A percentile compares a stretch with the other conserved stretches of the same genome.
Evolutionary conservation across 2,888 invertebrate genomes (phyloP).

Genomic region (Coelinius sp.): DNA sequence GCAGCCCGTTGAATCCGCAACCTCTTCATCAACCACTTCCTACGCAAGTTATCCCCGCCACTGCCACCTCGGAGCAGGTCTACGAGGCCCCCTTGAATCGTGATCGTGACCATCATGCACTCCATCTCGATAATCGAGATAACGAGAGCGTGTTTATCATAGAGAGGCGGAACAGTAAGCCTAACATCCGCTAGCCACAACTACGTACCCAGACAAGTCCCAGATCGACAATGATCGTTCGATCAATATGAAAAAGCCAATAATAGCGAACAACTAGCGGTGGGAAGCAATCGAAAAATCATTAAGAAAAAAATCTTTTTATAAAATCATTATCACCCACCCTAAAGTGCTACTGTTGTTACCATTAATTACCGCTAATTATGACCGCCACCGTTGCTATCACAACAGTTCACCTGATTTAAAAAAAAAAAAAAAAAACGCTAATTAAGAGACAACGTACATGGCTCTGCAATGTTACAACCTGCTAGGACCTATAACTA

Average conservation of each 20-base stretch:
- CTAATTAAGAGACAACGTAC: slow-evolving; percentile 43
- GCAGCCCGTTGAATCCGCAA: slow-evolving; percentile 71
- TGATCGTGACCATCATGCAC: slow-evolving; percentile 70
- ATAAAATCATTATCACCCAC: slow-evolving; percentile 34
- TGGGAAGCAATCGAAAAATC: slow-evolving; percentile 9
- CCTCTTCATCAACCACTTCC: slow-evolving; percentile 68
- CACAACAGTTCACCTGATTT: slow-evolving; percentile 4
- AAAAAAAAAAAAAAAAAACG: slow-evolving; percentile 8
- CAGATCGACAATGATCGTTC: slow-evolving; percentile 41
- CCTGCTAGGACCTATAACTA: slow-evolving; percentile 65
- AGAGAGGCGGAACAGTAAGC: slow-evolving; percentile 72
- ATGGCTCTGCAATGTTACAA: slow-evolving; percentile 61
- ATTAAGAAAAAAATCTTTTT: background rate
- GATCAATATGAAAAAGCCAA: slow-evolving; percentile 28
- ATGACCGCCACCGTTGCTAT: slow-evolving; percentile 39
- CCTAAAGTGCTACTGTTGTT: slow-evolving; percentile 23
- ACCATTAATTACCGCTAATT: slow-evolving; percentile 43
- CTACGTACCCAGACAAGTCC: slow-evolving; percentile 20
- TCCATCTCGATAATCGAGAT: slow-evolving; percentile 75
- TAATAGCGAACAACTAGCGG: slow-evolving; percentile 29
- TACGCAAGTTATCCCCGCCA: slow-evolving; percentile 71
- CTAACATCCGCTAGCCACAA: slow-evolving; percentile 69
- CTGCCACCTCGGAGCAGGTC: slow-evolving; percentile 70
- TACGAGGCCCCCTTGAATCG: slow-evolving; percentile 70
- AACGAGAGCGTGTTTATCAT: slow-evolving; percentile 84